Base-by-base conservation (phyloP, 2,888 invertebrate genomes). In the Meta bourneti region DNA sequence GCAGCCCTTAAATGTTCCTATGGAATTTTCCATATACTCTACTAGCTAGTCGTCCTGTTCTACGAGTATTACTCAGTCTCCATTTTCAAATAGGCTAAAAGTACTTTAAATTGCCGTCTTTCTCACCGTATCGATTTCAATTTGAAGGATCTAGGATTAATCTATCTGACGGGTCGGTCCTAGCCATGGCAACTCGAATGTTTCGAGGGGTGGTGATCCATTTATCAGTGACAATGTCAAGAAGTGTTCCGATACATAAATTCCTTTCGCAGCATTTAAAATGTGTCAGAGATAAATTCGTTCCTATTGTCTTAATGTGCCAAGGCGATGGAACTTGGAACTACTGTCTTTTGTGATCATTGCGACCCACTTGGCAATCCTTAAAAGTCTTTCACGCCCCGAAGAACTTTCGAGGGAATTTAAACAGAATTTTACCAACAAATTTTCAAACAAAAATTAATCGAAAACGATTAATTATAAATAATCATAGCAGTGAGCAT, bases 201-300 rank as follows among this genome's bases (percentile, higher is more conserved):
- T 20, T 71, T 71, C 8, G 7, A 9, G 8, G 13, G 71, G 71
- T 16, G 19, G 19, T 0, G 20, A 20, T 75, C 75, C 34, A 75
- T 75, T 75, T 34, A 75, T 75, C 75, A 34, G 7, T 49, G 61
- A 61, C 61, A 61, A 16, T 61, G 61, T 61, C 61, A 61, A 61
- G 61, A 61, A 61, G 61, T 61, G 61, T 61, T 16, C 13, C 61
- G 61, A 61, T 61, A 61, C 61, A 61, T 61, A 61, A 61, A 61
- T 61, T 61, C 61, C 61, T 61, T 16, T 16, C 13, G 11, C 13
- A 16, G 61, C 61, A 9, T 61, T 61, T 61, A 61, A 61, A 61
- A 61, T 16, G 61, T 61, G 61, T 61, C 61, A 61, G 61, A 61
- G 61, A 61, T 61, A 61, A 61, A 61, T 11, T 16, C 61, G 13